Evolutionary conservation across 2,888 invertebrate species (phyloP).

Genomic region (Steromphala cineraria): DNA sequence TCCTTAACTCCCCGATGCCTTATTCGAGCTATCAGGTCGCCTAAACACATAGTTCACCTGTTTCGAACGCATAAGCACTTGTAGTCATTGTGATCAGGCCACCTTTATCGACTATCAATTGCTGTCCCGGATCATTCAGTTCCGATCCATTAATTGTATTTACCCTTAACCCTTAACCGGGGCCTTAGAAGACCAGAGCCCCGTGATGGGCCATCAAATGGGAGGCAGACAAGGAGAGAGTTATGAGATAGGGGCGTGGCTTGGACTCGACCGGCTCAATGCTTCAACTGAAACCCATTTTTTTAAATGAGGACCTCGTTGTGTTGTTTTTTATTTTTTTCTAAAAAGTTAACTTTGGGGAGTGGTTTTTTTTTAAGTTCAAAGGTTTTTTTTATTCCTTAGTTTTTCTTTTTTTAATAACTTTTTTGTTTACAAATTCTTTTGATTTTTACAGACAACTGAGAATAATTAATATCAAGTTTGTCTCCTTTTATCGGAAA

Average conservation of each 20-base stretch:
- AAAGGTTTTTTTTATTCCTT: too few relatives aligned
- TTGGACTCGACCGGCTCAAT: background rate
- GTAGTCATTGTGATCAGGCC: background rate
- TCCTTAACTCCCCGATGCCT: background rate
- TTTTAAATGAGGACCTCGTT: too few relatives aligned
- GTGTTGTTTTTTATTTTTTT: too few relatives aligned
- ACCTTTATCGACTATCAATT: constrained; percentile 10
- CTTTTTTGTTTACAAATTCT: too few relatives aligned
- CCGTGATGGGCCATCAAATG: background rate
- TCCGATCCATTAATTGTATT: constrained; percentile 8
- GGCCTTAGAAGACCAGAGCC: background rate
- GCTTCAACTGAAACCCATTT: too few relatives aligned
- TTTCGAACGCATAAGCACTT: background rate
- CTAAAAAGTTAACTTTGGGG: too few relatives aligned
- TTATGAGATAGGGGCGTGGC: background rate
- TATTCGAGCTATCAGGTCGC: background rate
- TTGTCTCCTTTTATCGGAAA: too few relatives aligned
- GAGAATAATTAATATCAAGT: too few relatives aligned
- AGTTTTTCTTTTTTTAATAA: too few relatives aligned
- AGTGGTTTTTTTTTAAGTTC: too few relatives aligned
- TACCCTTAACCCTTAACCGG: background rate
- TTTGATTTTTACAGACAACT: too few relatives aligned
- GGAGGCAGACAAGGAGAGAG: background rate
- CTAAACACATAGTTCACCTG: background rate
- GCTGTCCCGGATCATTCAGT: constrained; percentile 5